Base-by-base conservation (phyloP, 2,888 invertebrate genomes). In the Bedellia somnulentella region DNA sequence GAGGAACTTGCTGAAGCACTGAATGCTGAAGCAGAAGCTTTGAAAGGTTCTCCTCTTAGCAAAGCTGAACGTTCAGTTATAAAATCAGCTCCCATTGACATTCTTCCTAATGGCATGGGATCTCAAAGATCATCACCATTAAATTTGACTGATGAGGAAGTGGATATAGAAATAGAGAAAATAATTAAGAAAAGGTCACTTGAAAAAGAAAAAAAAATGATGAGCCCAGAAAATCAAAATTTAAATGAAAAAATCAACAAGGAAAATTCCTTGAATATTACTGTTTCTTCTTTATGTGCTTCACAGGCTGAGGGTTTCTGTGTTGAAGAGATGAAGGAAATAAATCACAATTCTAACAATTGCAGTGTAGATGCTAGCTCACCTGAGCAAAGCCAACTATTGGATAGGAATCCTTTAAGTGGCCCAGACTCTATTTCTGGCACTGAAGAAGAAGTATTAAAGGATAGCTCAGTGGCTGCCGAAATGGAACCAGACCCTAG, bases 31-130 rank as follows among this genome's bases (percentile, higher is more conserved):
- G 55, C 55, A 37, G 64, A 70, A 42, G 58, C 59, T 33, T 50
- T 52, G 28, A 67, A 54, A 40, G 50, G 57, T 33, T 71, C 80
- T 12, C 67, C 81, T 33, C 54, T 77, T 32, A 58, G 61, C 15
- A 68, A 63, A 48, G 53, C 56, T 41, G 68, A 71, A 15, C 47
- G 54, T 23, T 56, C 66, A 4, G 57, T 80, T 29, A 71, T 83
- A 33, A 82, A 85, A 54, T 82, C 84, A 22, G 78, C 83, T 29
- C 86, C 86, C 3, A 86, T 86, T 47, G 82, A 85, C 51, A 86
- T 86, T 37, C 47, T 76, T 36, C 75, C 79, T 37, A 79, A 76
- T 45, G 75, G 76, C 31, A 54, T 43, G 40, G 58, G 58, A 39
- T 77, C 77, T 3, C 80, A 79, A 41, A 59, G 76, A 36, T 80